Conservation (phyloP, 2,888 invertebrate species). For the Cheilosia vulpina region DNA sequence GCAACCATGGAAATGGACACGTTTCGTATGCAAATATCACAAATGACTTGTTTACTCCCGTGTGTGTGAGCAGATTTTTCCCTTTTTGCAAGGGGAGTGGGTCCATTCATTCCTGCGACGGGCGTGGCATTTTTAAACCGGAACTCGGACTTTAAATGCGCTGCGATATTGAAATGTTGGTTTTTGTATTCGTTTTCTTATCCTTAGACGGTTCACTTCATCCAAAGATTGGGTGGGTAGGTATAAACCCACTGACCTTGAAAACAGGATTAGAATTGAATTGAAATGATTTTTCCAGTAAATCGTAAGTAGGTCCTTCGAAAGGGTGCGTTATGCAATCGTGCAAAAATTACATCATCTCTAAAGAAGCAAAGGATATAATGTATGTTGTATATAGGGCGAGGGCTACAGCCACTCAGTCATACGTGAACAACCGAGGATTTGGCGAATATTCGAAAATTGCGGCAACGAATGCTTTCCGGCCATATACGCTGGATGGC, state of each 20-base stretch:
- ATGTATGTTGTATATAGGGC: constrained; percentile 1
- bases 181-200: not conserved
- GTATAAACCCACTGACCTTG: constrained; percentile 81
- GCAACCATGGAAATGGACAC: constrained; percentile 45
- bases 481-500: not conserved
- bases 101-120: not conserved
- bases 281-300: constrained; percentile 50
- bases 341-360: constrained; percentile 46
- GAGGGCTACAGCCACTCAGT: constrained; percentile 27
- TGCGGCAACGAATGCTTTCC: constrained; percentile 8
- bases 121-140: constrained; percentile 53
- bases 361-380: not conserved
- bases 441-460: constrained; percentile 23
- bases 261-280: constrained; percentile 80
- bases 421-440: constrained; percentile 22
- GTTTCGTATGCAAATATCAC: constrained; percentile 66
- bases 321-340: constrained; percentile 46
- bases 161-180: not conserved
- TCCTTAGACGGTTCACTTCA: not conserved
- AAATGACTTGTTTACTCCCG: constrained; percentile 61
- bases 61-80: constrained; percentile 27
- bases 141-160: constrained; percentile 42
- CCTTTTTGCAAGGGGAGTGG: not conserved
- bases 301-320: not conserved
- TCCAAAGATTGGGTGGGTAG: not conserved